These are phyloP conservation scores for Synanthedon tipuliformis DNA, from an alignment of 2,888 invertebrate genomes.

Conservation along the genomic window DNA sequence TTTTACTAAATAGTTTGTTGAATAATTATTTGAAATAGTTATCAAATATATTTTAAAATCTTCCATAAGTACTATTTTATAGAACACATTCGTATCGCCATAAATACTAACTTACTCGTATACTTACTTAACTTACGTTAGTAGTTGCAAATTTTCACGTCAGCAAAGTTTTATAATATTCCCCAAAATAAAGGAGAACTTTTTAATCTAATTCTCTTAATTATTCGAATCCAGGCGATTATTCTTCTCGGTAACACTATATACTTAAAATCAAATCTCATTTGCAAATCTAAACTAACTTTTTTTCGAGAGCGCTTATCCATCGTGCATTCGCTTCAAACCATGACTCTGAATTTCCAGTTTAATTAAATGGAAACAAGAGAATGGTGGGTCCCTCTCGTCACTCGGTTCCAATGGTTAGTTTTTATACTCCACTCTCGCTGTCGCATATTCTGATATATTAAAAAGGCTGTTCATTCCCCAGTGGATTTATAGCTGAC, in stretches of 20 bases:
- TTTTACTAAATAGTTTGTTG: too few species aligned
- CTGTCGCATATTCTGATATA: constrained; percentile 26
- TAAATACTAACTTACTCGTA: too few species aligned
- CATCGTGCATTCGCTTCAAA: constrained; percentile 22
- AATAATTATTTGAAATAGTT: too few species aligned
- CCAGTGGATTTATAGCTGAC: constrained; percentile 41
- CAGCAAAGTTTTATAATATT: too few species aligned
- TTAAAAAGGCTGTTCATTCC: constrained; percentile 30
- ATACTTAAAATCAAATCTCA: constrained; percentile 39
- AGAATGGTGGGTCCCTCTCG: constrained; percentile 42
- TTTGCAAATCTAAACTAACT: constrained; percentile 43
- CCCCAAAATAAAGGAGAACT: too few species aligned
- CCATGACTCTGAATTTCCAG: constrained; percentile 48
- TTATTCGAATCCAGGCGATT: constrained; percentile 9
- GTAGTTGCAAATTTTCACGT: too few species aligned
- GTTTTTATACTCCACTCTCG: constrained; percentile 29
- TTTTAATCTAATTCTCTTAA: not conserved
- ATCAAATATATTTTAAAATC: too few species aligned
- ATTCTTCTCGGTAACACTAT: constrained; percentile 19
- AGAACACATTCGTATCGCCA: too few species aligned
- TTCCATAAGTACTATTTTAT: too few species aligned
- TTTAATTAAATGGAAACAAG: constrained; percentile 66
- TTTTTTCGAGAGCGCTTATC: constrained; percentile 33
- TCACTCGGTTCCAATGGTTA: constrained; percentile 40
- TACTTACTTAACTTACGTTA: too few species aligned